These are phyloP conservation scores for Pristionchus mayeri DNA, from an alignment of 2,888 invertebrate species.

Conservation along the genomic window DNA sequence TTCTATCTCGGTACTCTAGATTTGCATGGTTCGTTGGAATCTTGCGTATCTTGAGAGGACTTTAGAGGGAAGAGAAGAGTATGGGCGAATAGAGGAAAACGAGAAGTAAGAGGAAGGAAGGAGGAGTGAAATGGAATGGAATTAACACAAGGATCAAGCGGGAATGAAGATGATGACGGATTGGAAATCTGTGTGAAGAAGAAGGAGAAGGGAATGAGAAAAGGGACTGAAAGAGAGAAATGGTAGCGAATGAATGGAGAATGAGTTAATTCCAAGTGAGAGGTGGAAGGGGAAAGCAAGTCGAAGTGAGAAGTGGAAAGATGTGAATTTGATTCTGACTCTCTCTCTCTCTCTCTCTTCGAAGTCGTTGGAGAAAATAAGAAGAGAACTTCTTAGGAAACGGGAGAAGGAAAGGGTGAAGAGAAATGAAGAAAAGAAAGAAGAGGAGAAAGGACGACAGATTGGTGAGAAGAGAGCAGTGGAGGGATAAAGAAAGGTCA, in stretches of 20 bases:
- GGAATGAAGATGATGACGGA: neutral
- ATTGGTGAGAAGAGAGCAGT: constrained; percentile 5
- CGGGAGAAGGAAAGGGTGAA: neutral
- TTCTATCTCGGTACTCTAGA: neutral
- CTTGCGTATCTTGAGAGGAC: neutral
- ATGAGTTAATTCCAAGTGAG: neutral
- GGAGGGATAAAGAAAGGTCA: neutral
- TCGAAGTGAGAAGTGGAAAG: neutral
- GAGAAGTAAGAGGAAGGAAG: neutral
- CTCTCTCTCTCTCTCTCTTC: neutral
- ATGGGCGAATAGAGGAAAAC: neutral
- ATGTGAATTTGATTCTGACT: neutral
- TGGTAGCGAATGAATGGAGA: neutral
- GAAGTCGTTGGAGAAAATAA: constrained; percentile 5
- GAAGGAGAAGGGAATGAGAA: too few relatives aligned
- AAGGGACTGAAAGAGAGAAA: neutral
- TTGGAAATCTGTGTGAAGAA: neutral
- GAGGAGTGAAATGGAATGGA: too few relatives aligned
- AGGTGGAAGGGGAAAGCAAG: neutral
- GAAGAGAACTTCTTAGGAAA: neutral
- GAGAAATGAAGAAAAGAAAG: neutral
- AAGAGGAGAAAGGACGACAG: constrained; percentile 1
- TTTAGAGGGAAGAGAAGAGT: neutral
- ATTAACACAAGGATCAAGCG: too few relatives aligned
- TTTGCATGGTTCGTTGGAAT: neutral